Percentiles rank a stretch among this genome's conserved stretches.
Evolutionary conservation across 2,113 vertebrate genomes (phyloP).

Genomic region (Pelecanoides urinatrix): DNA sequence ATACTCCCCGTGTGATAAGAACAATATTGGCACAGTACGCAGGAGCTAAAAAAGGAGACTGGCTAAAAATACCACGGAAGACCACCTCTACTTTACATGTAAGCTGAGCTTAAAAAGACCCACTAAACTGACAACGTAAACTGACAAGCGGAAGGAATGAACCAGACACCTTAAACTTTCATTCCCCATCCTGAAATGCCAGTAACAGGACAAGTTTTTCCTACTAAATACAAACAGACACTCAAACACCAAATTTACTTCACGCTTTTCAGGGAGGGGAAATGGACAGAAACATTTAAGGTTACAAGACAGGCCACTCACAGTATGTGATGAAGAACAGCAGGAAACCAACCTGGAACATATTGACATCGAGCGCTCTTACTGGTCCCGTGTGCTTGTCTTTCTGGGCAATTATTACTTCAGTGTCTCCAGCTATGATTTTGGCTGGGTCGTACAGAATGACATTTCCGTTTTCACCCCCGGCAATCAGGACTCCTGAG

Average conservation of each 20-base stretch:
- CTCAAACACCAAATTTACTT: neutral
- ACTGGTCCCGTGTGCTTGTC: conserved; percentile 92
- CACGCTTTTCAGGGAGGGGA: neutral
- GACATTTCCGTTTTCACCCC: conserved; percentile 92
- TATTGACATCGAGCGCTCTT: conserved; percentile 89
- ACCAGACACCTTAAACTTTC: neutral
- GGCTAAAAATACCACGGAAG: neutral
- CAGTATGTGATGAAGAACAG: neutral
- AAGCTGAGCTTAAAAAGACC: neutral
- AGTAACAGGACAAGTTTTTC: neutral
- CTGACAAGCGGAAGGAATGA: neutral
- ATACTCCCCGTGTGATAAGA: neutral
- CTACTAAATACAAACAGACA: neutral
- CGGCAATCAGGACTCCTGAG: conserved; percentile 89
- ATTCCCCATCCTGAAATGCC: neutral
- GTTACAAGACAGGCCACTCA: neutral
- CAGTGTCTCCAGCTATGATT: conserved; percentile 84
- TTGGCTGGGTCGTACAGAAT: conserved; percentile 92
- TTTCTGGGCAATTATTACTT: conserved; percentile 89
- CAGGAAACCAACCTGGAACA: conserved; percentile 84
- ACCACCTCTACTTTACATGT: neutral
- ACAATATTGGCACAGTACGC: rapidly evolving
- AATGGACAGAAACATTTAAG: neutral
- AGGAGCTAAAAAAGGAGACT: neutral
- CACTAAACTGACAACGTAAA: neutral